Percentiles rank a stretch among this genome's conserved stretches.
Conservation (phyloP, 2,888 invertebrate genomes). For the Protodeltote pygarga region DNA sequence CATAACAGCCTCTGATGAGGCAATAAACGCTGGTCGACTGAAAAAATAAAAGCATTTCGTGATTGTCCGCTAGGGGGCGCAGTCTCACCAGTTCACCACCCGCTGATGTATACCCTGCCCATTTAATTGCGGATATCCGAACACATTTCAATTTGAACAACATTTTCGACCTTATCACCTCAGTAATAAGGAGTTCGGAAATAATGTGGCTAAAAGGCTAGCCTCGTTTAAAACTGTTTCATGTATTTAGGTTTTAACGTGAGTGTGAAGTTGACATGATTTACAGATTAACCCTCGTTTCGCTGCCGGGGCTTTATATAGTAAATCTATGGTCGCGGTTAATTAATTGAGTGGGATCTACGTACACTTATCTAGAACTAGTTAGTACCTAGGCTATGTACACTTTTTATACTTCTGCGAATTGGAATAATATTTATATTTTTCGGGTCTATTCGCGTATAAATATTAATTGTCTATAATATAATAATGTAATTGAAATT, state of each 20-base stretch:
- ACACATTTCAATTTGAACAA: conserved; percentile 34
- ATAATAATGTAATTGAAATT: no score
- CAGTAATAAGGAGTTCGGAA: conserved; percentile 22
- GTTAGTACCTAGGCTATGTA: no score
- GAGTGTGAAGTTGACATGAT: conserved; percentile 47
- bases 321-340: conserved; percentile 21
- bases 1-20: conserved; percentile 76
- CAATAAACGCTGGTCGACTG: conserved; percentile 72
- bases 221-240: conserved; percentile 41
- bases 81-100: conserved; percentile 52
- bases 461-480: no score
- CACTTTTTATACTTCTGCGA: no score
- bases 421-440: not conserved
- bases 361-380: no score
- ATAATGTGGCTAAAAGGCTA: conserved; percentile 11
- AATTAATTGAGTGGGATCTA: conserved; percentile 27
- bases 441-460: no score
- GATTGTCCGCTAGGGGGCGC: conserved; percentile 68
- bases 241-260: conserved; percentile 38
- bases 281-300: conserved; percentile 42
- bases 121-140: conserved; percentile 65
- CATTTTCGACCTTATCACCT: conserved; percentile 27
- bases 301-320: conserved; percentile 1
- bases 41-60: conserved; percentile 84
- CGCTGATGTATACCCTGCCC: conserved; percentile 55